Percentiles rank a stretch among this genome's conserved stretches.
phyloP scores from a whole-genome alignment of 2,888 invertebrate species.

The Druceiella hillmani region DNA sequence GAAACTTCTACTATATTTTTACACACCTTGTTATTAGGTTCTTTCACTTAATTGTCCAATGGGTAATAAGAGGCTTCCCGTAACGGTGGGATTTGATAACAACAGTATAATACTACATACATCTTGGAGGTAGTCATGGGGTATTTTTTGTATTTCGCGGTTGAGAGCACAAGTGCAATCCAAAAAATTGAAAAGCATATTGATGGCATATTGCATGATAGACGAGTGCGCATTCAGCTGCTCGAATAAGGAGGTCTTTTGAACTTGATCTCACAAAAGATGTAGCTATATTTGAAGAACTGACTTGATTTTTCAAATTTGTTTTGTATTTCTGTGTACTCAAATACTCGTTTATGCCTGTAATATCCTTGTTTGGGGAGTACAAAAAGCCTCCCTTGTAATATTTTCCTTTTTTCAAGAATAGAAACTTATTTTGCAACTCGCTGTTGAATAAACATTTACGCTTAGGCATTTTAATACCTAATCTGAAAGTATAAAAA shows the following conservation, averaged over 20 bases:
- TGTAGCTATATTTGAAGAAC: slow-evolving; percentile 13
- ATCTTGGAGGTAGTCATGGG: too few species aligned
- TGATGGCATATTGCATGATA: slow-evolving; percentile 26
- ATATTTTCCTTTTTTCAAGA: slow-evolving; percentile 17
- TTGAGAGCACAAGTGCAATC: too few species aligned
- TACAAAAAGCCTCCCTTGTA: slow-evolving; percentile 12
- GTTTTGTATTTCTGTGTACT: slow-evolving; percentile 17
- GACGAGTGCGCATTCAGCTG: slow-evolving; percentile 25
- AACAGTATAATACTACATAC: too few species aligned
- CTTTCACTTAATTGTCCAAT: too few species aligned
- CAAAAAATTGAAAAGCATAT: too few species aligned
- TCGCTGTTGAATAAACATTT: slow-evolving; percentile 16
- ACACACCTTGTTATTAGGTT: too few species aligned
- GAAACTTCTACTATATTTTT: too few species aligned
- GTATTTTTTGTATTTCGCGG: too few species aligned
- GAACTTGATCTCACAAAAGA: slow-evolving; percentile 13
- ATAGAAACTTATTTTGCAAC: slow-evolving; percentile 15
- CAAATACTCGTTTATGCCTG: slow-evolving; percentile 12
- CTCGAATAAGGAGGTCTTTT: slow-evolving; percentile 15
- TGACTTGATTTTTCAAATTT: slow-evolving; percentile 14
- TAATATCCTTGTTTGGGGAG: slow-evolving; percentile 16
- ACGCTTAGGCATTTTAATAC: slow-evolving; percentile 12
- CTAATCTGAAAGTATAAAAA: slow-evolving; percentile 5
- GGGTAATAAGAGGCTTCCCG: too few species aligned
- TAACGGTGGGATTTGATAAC: too few species aligned